Percentiles rank a stretch among this genome's conserved stretches.
phyloP scores from a whole-genome alignment of 2,888 invertebrate genomes.

The Archaeoteleia sp. region DNA sequence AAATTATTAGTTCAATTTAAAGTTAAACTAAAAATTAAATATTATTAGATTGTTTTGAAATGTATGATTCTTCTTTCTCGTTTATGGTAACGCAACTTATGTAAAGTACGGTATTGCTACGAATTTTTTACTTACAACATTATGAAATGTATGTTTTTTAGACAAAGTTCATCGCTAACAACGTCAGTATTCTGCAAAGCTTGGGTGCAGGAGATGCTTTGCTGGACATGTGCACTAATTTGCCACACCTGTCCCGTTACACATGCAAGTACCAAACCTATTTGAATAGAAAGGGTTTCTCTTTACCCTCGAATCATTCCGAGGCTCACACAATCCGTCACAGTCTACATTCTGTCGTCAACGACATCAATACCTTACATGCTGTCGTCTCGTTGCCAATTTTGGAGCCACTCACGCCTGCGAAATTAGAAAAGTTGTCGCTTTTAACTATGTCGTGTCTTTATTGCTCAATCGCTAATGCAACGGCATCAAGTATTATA shows the following conservation, averaged over 20 bases:
- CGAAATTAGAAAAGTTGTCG: conserved; percentile 88
- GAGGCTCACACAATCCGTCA: conserved; percentile 85
- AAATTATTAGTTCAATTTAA: not conserved
- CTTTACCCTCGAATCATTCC: conserved; percentile 81
- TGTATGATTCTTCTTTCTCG: conserved; percentile 4
- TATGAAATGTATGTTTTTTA: conserved; percentile 69
- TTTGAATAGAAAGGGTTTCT: conserved; percentile 81
- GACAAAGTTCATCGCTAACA: conserved; percentile 87
- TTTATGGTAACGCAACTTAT: no score
- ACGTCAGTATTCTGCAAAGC: conserved; percentile 85
- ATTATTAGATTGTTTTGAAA: conserved; percentile 6
- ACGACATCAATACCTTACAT: conserved; percentile 89
- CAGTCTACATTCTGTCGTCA: conserved; percentile 86
- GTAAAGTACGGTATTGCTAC: not conserved
- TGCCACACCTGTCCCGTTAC: conserved; percentile 82
- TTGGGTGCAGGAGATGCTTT: conserved; percentile 88
- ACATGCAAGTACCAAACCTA: conserved; percentile 80
- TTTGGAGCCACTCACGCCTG: conserved; percentile 89
- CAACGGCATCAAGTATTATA: conserved; percentile 79
- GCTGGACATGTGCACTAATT: conserved; percentile 86
- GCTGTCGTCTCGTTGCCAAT: conserved; percentile 90
- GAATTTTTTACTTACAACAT: not conserved
- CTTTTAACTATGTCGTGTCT: conserved; percentile 89
- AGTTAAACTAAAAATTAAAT: conserved; percentile 12
- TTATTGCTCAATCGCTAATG: conserved; percentile 86